Base-by-base conservation (phyloP, 2,797 vertebrate species). In the Scolopax bukidnonensis region DNA sequence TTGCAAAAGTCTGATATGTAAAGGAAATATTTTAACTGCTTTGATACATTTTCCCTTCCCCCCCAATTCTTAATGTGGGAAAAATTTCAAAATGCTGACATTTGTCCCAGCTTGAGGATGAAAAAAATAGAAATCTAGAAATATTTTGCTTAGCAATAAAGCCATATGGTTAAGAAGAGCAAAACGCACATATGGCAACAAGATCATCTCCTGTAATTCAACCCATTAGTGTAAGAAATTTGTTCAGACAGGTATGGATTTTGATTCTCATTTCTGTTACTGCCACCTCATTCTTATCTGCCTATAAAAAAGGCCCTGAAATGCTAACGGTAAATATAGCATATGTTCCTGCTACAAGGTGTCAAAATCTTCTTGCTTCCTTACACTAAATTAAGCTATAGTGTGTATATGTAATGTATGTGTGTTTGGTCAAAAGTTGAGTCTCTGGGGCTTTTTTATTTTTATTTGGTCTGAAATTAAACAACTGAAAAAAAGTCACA, bases 61-160 rank as follows among this genome's bases (percentile, higher is more conserved):
- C 16, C 11, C 21, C 38, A 18, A 63, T 73, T 91, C 68, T 78
- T 61, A 79, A 63, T 93, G 59, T 90, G 92, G 90, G 94, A 95
- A 94, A 95, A 92, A 95, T 16, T 91, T 96, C 95, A 97, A 96
- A 94, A 92, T 87, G 70, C 77, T 97, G 93, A 96, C 93, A 97
- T 97, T 96, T 96, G 90, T 96, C 92, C 92, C 96, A 97, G 92
- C 88, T 95, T 97, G 95, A 95, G 36, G 59, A 63, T 94, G 88
- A 93, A 95, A 97, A 97, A 97, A 95, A 96, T 90, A 97, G 95
- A 96, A 87, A 90, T 87, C 95, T 96, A 93, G 96, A 96, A 95
- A 95, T 95, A 95, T 95, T 96, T 95, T 95, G 57, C 92, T 96
- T 93, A 93, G 90, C 80, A 95, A 82, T 79, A 93, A 94, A 92